phyloP scores from a whole-genome alignment of 2,888 invertebrate species.

The Anthophora plumipes region DNA sequence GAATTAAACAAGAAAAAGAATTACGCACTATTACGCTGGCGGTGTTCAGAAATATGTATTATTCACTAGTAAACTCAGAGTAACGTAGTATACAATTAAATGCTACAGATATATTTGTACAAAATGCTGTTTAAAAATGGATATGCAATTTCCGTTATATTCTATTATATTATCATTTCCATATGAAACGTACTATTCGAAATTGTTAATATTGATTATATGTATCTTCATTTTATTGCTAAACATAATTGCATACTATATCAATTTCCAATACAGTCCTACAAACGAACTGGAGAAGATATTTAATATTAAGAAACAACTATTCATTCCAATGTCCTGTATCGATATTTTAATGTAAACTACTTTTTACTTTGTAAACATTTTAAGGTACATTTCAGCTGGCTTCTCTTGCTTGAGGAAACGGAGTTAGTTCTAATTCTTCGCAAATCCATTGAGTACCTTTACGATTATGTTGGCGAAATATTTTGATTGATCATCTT shows the following conservation, averaged over 20 bases:
- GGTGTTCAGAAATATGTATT: slow-evolving; percentile 35
- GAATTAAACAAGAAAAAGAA: slow-evolving; percentile 5
- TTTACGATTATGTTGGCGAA: too few species aligned
- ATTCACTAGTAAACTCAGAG: slow-evolving; percentile 15
- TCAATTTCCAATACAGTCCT: slow-evolving; percentile 21
- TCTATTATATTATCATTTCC: slow-evolving; percentile 32
- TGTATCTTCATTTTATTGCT: slow-evolving; percentile 22
- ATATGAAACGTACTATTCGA: neutral
- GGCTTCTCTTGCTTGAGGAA: too few species aligned
- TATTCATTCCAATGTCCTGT: slow-evolving; percentile 43
- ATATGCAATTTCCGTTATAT: slow-evolving; percentile 24
- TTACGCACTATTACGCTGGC: neutral
- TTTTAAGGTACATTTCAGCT: neutral
- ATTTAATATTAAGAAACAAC: slow-evolving; percentile 19
- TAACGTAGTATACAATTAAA: slow-evolving; percentile 20
- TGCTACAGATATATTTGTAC: slow-evolving; percentile 6
- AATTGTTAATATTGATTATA: slow-evolving; percentile 12
- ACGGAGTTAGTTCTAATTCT: neutral
- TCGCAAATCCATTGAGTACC: too few species aligned
- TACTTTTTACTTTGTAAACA: slow-evolving; percentile 1
- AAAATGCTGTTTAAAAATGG: slow-evolving; percentile 9
- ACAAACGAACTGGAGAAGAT: slow-evolving; percentile 5
- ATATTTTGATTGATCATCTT: too few species aligned
- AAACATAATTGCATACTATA: slow-evolving; percentile 11
- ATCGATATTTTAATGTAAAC: slow-evolving; percentile 8